Evolutionary conservation across 1,140 invertebrate genomes (phyloP), one percentile per base, ranked within the genome.

Genomic region (Anagrus nilaparvatae): DNA sequence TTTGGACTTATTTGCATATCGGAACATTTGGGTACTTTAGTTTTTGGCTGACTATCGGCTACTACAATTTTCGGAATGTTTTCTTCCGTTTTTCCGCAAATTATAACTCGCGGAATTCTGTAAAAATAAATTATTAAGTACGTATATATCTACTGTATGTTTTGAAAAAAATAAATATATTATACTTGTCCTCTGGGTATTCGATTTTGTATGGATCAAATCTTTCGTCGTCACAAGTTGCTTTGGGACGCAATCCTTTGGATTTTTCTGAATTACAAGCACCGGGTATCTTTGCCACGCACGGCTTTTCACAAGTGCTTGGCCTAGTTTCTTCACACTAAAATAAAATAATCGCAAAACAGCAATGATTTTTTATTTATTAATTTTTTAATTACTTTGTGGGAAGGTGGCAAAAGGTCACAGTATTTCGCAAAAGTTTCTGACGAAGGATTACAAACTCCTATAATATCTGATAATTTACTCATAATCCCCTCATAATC

Each of bases 1-100:
- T n/a, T n/a, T 40, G 17, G 37, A 44, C 70, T 65, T 0, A 70
- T 65, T 30, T 74, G 54, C 45, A 66, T 67, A 46, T 56, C 28
- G 0, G 58, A 33, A 44, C 51, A 53, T 7, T 52, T 45, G n/a
- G 42, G 55, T 3, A 46, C 52, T 19, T 49, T 52, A 6, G 29
- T 43, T 16, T 38, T 42, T 0, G 42, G 40, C 8, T 47, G 48
- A 36, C 60, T 61, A 18, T 62, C 61, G 4, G 58, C 56, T 24
- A 65, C 47, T 0, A 64, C 56, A n/a, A 65, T 59, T 42, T 61
- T 63, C 24, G 61, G 62, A 14, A 66, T 52, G 23, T 52, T 48
- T 12, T 63, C 53, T 21, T 64, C 61, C 0, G 59, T 56, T 4
- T 53, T 44, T 1, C 61, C 63, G 19, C 64, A 67, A 13, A 67